Evolutionary conservation across 2,113 vertebrate species (phyloP), one percentile per base, ranked within the genome.

Genomic region (Pelobates fuscus): DNA sequence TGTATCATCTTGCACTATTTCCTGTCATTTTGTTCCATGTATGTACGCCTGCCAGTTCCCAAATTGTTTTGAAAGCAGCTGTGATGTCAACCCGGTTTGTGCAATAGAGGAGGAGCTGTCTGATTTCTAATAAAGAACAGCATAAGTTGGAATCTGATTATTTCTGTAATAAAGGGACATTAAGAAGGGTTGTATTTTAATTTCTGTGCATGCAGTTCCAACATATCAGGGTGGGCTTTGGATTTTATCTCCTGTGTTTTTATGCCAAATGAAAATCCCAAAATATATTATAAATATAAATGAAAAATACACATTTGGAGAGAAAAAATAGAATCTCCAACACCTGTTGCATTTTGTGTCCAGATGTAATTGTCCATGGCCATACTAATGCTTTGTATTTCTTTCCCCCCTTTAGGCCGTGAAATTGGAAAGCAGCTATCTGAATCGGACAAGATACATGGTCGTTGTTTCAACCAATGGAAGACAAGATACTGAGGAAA

Each of bases 391-490:
- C 23, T n/a, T 1, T 73, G 12, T 78, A 27, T 46, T 2, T 5
- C 52, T 79, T 26, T 57, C 21, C 55, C 70, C n/a, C n/a, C n/a
- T n/a, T 29, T 77, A 99, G 97, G 97, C 96, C 63, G 97, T 99
- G 65, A 93, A 96, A 79, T 86, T 99, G 88, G 97, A 99, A 91
- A 97, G 95, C 55, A 93, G 91, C 29, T 96, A 93, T 80, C 88
- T 92, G 84, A 94, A 96, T 85, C 91, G 93, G 80, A 98, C 95
- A 1, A 91, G 96, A 37, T 99, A 99, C 88, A 97, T 99, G 96
- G 96, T 98, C 71, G 95, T 99, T 12, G 94, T 99, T 68, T 98
- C 95, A 80, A 98, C 95, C 80, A 97, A 94, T 0, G 97, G 96
- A 26, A 91, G 95, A 62, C 96, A 98, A 80, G 96, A 98, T 88